Percentiles rank a stretch among this genome's conserved stretches.
phyloP scores from a whole-genome alignment of 2,113 vertebrate species.

The Hypanus sabinus region DNA sequence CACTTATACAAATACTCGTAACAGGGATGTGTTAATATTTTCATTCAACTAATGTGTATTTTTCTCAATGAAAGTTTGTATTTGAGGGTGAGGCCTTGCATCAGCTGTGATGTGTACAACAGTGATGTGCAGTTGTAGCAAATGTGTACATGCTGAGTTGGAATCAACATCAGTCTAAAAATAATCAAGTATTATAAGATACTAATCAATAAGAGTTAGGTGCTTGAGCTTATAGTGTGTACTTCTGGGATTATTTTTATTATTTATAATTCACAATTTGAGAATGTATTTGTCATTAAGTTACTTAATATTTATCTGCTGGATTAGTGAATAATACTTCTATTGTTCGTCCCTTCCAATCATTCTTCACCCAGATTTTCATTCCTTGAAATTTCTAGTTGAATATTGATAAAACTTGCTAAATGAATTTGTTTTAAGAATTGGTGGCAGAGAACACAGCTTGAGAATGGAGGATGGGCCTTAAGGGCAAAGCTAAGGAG shows the following conservation, averaged over 20 bases:
- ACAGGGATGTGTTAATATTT: background rate
- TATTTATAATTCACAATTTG: background rate
- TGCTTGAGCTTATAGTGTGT: background rate
- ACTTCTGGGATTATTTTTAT: background rate
- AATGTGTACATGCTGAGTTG: background rate
- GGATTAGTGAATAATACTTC: background rate
- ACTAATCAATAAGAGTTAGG: background rate
- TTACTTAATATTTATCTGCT: too few relatives aligned
- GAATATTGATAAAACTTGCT: background rate
- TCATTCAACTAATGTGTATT: background rate
- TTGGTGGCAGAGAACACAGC: too few relatives aligned
- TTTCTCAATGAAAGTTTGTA: background rate
- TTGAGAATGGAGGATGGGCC: too few relatives aligned
- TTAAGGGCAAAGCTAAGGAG: too few relatives aligned
- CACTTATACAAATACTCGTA: background rate
- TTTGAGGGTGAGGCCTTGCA: slow-evolving; percentile 11
- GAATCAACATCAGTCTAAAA: background rate
- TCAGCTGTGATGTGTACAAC: background rate
- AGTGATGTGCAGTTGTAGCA: background rate
- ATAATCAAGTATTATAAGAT: background rate
- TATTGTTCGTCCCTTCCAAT: background rate
- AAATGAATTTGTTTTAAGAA: too few relatives aligned
- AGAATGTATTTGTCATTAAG: background rate
- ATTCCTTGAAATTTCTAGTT: background rate
- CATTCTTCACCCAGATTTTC: background rate